These are phyloP conservation scores for Pentalonia nigronervosa DNA, from an alignment of 1,140 invertebrate genomes.

Conservation along the genomic window DNA sequence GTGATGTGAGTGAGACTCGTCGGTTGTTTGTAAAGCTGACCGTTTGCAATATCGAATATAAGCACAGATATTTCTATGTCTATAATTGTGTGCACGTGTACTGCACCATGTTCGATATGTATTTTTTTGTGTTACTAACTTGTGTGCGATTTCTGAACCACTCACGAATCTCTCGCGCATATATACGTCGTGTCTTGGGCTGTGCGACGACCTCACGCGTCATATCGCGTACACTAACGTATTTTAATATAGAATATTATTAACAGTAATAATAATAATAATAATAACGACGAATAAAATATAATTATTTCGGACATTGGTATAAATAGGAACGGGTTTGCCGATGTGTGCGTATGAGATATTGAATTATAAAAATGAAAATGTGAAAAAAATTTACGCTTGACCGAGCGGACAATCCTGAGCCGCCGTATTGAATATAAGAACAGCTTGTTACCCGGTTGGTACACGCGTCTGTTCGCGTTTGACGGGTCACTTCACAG, in stretches of 20 bases:
- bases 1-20: not conserved
- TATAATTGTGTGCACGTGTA: not conserved
- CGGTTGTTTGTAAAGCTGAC: not conserved
- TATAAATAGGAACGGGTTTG: constrained; percentile 46
- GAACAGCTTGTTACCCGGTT: constrained; percentile 33
- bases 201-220: not conserved
- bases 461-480: constrained; percentile 13
- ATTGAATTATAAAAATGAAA: constrained; percentile 36
- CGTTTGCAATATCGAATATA: not conserved
- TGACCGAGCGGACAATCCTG: constrained; percentile 19
- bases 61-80: not conserved
- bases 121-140: not conserved
- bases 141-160: not conserved
- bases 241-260: not conserved
- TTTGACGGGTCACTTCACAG: constrained; percentile 49
- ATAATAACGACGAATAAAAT: constrained; percentile 46
- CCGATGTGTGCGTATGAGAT: constrained; percentile 4
- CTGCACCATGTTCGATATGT: not conserved
- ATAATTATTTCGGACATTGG: constrained; percentile 44
- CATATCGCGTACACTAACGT: not conserved
- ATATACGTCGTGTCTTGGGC: not conserved
- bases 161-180: not conserved
- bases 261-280: not conserved
- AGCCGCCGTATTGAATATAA: not conserved
- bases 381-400: constrained; percentile 41